phyloP scores from a whole-genome alignment of 2,797 vertebrate species.

The Parauchenoglanis ngamensis region DNA sequence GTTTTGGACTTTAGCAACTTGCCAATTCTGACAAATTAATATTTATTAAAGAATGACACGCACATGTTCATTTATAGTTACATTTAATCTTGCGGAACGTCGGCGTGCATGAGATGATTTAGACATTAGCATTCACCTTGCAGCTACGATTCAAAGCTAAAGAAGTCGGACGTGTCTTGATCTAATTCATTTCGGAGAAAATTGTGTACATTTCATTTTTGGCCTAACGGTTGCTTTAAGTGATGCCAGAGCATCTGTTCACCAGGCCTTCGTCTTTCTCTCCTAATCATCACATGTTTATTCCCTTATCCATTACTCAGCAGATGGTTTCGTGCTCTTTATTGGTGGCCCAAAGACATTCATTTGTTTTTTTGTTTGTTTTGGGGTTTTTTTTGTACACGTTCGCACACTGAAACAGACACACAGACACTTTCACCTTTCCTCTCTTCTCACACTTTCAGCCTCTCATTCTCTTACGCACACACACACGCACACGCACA shows the following conservation, averaged over 20 bases:
- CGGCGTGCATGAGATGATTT: neutral
- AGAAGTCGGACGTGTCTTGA: neutral
- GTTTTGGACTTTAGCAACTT: neutral
- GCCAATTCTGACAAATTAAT: neutral
- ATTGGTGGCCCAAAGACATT: slow-evolving; percentile 15
- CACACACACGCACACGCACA: neutral
- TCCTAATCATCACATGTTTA: slow-evolving; percentile 19
- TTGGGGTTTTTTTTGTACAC: neutral
- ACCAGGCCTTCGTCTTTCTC: neutral
- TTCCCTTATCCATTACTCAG: slow-evolving; percentile 10
- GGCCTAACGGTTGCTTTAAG: neutral
- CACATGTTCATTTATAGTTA: neutral
- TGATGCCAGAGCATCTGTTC: slow-evolving; percentile 12
- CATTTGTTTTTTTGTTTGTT: slow-evolving; percentile 13
- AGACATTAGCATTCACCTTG: neutral
- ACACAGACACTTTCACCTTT: neutral
- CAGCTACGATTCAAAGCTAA: neutral
- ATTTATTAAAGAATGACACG: neutral
- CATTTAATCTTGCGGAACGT: neutral
- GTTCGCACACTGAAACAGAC: neutral
- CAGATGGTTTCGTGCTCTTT: slow-evolving; percentile 28
- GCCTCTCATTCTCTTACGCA: neutral
- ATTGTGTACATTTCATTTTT: neutral
- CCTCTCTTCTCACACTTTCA: neutral
- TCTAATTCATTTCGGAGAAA: neutral